Evolutionary conservation across 2,888 invertebrate genomes (phyloP).

Genomic region (Chymomyza fuscimana): DNA sequence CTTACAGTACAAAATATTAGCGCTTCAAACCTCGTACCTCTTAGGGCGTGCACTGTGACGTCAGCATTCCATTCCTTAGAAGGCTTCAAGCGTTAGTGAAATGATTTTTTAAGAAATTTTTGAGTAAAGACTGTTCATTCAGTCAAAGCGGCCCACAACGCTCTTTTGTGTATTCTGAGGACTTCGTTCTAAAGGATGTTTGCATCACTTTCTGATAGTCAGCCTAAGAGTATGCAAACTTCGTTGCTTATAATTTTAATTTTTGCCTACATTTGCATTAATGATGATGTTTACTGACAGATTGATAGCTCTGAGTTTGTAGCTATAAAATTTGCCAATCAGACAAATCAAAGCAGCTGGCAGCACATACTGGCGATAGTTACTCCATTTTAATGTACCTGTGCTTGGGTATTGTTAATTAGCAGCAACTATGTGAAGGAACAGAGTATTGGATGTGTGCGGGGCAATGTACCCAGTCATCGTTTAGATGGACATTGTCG

Average conservation of each 20-base stretch:
- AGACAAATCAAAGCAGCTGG: conserved; percentile 30
- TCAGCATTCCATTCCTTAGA: too few species aligned
- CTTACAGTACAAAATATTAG: too few species aligned
- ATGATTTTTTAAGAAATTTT: too few species aligned
- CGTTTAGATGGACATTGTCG: not conserved
- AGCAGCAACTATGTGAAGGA: not conserved
- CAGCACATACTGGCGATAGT: not conserved
- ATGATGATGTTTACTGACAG: not conserved
- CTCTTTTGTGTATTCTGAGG: too few species aligned
- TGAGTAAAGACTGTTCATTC: too few species aligned
- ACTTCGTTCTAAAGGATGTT: too few species aligned
- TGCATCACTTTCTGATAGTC: not conserved
- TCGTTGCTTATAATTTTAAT: not conserved
- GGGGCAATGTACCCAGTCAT: not conserved
- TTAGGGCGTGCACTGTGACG: too few species aligned
- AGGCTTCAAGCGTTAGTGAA: too few species aligned
- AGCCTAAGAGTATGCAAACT: not conserved
- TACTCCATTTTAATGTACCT: not conserved
- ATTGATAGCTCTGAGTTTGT: not conserved
- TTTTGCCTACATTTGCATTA: not conserved
- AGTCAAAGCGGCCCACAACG: too few species aligned
- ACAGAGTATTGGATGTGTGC: not conserved
- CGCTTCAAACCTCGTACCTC: too few species aligned
- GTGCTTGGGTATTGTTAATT: not conserved
- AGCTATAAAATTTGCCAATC: conserved; percentile 34